phyloP scores from a whole-genome alignment of 2,888 invertebrate species.

The Tenthredo amoena region DNA sequence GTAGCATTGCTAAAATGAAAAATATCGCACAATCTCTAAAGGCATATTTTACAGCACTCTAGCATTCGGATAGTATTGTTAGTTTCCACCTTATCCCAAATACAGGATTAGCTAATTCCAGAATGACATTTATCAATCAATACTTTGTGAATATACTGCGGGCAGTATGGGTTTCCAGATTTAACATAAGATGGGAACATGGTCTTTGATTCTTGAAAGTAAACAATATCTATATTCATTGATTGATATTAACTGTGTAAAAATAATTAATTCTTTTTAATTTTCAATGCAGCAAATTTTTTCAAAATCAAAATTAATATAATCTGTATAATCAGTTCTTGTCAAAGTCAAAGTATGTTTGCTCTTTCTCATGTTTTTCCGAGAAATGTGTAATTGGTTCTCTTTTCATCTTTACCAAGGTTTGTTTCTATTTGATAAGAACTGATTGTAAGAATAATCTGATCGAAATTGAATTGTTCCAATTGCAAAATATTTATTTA shows the following conservation, averaged over 20 bases:
- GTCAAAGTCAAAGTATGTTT: neutral
- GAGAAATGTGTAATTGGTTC: neutral
- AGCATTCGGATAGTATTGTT: slow-evolving; percentile 72
- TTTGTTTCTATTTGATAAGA: neutral
- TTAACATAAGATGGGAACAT: slow-evolving; percentile 51
- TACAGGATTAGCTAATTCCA: slow-evolving; percentile 36
- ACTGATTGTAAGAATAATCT: slow-evolving; percentile 13
- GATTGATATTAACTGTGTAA: neutral
- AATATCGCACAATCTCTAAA: slow-evolving; percentile 75
- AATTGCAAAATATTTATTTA: neutral
- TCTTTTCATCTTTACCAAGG: neutral
- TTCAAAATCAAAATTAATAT: neutral
- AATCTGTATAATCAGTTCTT: slow-evolving; percentile 17
- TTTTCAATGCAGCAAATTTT: neutral
- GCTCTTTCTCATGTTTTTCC: neutral
- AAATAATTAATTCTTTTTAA: neutral
- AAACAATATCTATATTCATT: slow-evolving; percentile 33
- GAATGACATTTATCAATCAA: slow-evolving; percentile 24
- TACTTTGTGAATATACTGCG: slow-evolving; percentile 25
- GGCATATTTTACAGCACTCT: slow-evolving; percentile 78
- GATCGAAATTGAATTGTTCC: neutral
- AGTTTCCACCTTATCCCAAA: slow-evolving; percentile 52
- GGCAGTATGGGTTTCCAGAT: slow-evolving; percentile 42
- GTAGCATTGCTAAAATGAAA: slow-evolving; percentile 61
- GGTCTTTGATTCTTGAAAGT: slow-evolving; percentile 50